Evolutionary conservation across 1,140 invertebrate species (phyloP), one percentile per base, ranked within the genome.

Genomic region (Aphidius gifuensis): DNA sequence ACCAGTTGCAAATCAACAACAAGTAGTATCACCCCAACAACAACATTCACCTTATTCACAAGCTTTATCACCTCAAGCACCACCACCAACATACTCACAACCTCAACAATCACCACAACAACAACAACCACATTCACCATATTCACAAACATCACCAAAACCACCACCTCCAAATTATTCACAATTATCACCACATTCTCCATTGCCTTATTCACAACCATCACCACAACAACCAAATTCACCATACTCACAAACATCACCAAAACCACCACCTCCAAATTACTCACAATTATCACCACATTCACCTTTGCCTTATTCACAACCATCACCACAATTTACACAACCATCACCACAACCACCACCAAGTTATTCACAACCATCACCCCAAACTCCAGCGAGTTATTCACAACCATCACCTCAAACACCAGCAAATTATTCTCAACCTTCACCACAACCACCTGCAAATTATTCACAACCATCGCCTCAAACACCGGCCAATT

Each of bases 211-310:
- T 40, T 73, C 75, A 11, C 73, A 75, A 51, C 56, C 69, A 0
- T 74, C 74, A 7, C 72, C 74, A 1, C 66, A 65, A 32, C 65
- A 58, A 44, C 62, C 48, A 32, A 58, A 51, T 9, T 61, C 63
- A 3, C 62, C 64, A 38, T 70, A 66, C 45, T 67, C 69, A 3
- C 67, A 68, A 51, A 44, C 67, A 9, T 70, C 69, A 5, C 66
- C 69, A 42, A 62, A 69, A 32, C 64, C 64, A 47, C 67, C 62
- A 23, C 46, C 66, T 49, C 66, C 64, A 9, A 60, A 39, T 51
- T 78, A 78, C 32, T 70, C 75, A 0, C 75, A 76, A 47, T 58
- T 71, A 38, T 76, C 74, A n/a, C 76, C 75, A 4, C 76, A 76
- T 46, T 69, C 71, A 5, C 67, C 71, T 3, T 64, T 73, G 6